Conservation (phyloP, 2,888 invertebrate genomes). For the Drosophila formosana region DNA sequence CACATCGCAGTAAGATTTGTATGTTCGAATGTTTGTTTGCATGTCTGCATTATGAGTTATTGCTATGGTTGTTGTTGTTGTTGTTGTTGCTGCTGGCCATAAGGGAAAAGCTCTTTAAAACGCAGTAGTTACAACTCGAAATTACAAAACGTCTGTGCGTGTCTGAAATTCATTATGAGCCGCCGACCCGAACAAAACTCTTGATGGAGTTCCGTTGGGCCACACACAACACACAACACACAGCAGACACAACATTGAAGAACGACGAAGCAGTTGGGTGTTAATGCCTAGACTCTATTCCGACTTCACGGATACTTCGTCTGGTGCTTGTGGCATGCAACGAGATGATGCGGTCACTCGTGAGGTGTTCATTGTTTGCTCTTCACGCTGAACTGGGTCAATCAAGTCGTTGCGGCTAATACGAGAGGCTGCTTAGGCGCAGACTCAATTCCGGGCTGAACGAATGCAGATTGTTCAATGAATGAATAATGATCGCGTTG, state of each 20-base stretch:
- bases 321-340: slow-evolving; percentile 30
- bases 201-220: slow-evolving; percentile 46
- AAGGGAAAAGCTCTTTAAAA: slow-evolving; percentile 68
- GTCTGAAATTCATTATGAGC: slow-evolving; percentile 82
- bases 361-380: slow-evolving; percentile 75
- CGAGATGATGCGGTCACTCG: slow-evolving; percentile 27
- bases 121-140: slow-evolving; percentile 73
- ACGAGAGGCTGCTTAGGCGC: slow-evolving; percentile 3
- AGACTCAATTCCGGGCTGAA: slow-evolving; percentile 14
- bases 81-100: slow-evolving; percentile 34
- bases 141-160: slow-evolving; percentile 84
- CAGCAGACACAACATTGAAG: slow-evolving; percentile 2
- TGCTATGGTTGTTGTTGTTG: too few relatives aligned
- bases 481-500: background rate
- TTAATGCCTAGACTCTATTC: slow-evolving; percentile 43
- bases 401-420: slow-evolving; percentile 45
- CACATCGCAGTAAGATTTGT: slow-evolving; percentile 28
- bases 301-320: slow-evolving; percentile 17
- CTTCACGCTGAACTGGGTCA: slow-evolving; percentile 67
- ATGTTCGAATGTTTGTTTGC: slow-evolving; percentile 15
- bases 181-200: slow-evolving; percentile 26
- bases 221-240: slow-evolving; percentile 47
- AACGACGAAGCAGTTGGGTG: slow-evolving; percentile 57
- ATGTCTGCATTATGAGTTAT: slow-evolving; percentile 16
- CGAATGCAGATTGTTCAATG: slow-evolving; percentile 6